A percentile compares a stretch with the other conserved stretches of the same genome.
These are phyloP conservation scores for Melanotaenia maccullochi DNA, from an alignment of 2,797 vertebrate species.

Conservation along the genomic window DNA sequence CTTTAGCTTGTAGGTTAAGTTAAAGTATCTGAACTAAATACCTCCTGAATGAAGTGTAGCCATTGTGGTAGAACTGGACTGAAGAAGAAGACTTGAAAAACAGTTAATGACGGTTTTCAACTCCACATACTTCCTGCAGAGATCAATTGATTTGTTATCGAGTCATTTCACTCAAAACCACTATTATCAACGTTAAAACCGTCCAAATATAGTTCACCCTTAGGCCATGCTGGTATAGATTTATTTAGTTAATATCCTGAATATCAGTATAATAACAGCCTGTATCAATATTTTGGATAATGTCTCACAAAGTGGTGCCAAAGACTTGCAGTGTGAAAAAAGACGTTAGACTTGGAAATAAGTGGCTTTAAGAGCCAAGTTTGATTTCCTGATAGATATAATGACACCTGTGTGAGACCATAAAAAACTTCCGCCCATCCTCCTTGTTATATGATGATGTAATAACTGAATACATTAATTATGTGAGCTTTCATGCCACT, in stretches of 20 bases:
- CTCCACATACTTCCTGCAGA: neutral
- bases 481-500: constrained; percentile 3
- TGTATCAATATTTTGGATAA: neutral
- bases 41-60: neutral
- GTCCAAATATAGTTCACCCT: neutral
- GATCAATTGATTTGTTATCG: neutral
- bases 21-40: neutral
- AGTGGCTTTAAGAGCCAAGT: neutral
- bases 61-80: too few species aligned
- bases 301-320: neutral
- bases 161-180: neutral
- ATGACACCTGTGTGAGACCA: constrained; percentile 2
- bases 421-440: neutral
- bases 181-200: neutral
- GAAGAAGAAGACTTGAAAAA: neutral
- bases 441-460: neutral
- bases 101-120: neutral
- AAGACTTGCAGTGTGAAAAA: neutral
- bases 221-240: neutral
- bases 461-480: neutral
- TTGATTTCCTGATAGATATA: neutral
- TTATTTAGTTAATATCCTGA: neutral
- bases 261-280: neutral
- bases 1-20: neutral
- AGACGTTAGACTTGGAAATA: neutral